Conservation (phyloP, 2,113 vertebrate species). For the Ictalurus punctatus region DNA sequence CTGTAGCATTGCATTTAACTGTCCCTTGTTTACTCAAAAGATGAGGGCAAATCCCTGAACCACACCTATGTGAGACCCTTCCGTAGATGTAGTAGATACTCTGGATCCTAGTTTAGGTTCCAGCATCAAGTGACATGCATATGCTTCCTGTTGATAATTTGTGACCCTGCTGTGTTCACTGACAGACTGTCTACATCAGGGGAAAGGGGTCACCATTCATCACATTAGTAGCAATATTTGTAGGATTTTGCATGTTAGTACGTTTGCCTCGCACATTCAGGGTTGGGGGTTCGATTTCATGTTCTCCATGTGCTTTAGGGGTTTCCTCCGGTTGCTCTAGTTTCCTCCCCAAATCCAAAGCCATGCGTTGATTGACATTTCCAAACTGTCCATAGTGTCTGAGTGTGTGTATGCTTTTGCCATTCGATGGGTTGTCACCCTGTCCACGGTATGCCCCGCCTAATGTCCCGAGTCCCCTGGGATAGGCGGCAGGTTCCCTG, state of each 20-base stretch:
- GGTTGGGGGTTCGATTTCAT: no score
- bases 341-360: no score
- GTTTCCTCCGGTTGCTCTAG: no score
- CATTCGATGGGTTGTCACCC: no score
- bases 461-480: no score
- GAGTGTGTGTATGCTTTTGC: no score
- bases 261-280: no score
- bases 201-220: constrained; percentile 53
- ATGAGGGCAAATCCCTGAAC: not conserved
- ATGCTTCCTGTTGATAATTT: constrained; percentile 64
- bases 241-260: not conserved
- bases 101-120: constrained; percentile 55
- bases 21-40: not conserved
- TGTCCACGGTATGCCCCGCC: no score
- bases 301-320: no score
- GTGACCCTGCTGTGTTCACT: constrained; percentile 59
- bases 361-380: no score
- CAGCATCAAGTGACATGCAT: constrained; percentile 61
- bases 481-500: no score
- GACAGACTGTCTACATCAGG: constrained; percentile 59
- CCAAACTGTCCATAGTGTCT: no score
- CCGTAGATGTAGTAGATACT: constrained; percentile 31
- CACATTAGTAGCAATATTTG: not conserved
- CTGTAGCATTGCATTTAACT: not conserved
- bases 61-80: not conserved